A percentile compares a stretch with the other conserved stretches of the same genome.
phyloP scores from a whole-genome alignment of 2,888 invertebrate species.

The Agrotis ipsilon region DNA sequence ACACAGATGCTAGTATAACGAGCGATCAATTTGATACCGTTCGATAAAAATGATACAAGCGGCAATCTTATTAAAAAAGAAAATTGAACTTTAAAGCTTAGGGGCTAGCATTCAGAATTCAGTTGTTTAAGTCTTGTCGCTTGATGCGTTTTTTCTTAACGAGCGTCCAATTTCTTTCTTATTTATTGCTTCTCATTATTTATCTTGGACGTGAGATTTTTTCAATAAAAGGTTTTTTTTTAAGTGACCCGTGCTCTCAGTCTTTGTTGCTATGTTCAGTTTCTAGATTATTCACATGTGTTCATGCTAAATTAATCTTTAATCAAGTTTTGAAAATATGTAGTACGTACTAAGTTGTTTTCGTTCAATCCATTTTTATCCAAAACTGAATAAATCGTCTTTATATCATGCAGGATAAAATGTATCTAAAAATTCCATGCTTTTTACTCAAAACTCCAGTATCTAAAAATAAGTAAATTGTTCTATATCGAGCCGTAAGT shows the following conservation, averaged over 20 bases:
- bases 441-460: background rate
- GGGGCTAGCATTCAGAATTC: background rate
- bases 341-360: background rate
- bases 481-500: no score
- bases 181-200: slow-evolving; percentile 45
- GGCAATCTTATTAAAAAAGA: background rate
- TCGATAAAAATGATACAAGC: background rate
- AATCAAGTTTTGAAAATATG: background rate
- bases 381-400: background rate
- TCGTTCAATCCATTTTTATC: no score
- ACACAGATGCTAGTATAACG: slow-evolving; percentile 31
- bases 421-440: background rate
- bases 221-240: background rate
- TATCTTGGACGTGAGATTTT: slow-evolving; percentile 1
- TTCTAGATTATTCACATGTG: background rate
- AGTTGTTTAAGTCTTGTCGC: background rate
- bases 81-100: background rate
- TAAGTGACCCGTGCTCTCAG: background rate
- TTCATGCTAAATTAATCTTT: background rate
- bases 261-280: background rate
- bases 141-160: background rate
- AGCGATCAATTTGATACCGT: slow-evolving; percentile 40
- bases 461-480: no score
- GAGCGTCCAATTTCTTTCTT: slow-evolving; percentile 41
- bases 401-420: background rate